Evolutionary conservation across 1,140 invertebrate species (phyloP), one percentile per base, ranked within the genome.

Genomic region (Pinna nobilis): DNA sequence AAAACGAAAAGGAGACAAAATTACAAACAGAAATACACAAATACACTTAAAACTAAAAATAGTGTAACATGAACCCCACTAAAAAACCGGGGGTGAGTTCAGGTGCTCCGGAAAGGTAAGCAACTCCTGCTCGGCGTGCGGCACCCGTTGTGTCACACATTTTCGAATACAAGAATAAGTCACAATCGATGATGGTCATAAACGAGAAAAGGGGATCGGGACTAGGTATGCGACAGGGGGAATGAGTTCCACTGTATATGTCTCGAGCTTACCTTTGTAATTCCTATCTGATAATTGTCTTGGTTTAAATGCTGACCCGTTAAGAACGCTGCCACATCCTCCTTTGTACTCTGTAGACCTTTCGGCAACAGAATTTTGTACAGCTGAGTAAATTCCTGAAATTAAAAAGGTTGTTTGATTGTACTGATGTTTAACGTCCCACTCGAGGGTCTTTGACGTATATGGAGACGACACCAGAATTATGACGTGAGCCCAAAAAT

Each of bases 91-190:
- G 83, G 97, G 95, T 84, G 96, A 94, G 89, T 99, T 97, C 33
- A 99, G 90, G 69, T 94, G 92, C 81, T 95, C 95, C 84, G 98
- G 97, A 47, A 98, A 87, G 86, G 96, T 94, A 75, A 96, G 92
- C 87, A 98, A 98, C 88, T 98, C 96, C n/a, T 94, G 94, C 87
- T 98, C 97, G 49, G 96, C 91, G 87, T 98, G 92, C 83, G 98
- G 98, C 44, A 98, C 94, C 91, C 91, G 73, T 28, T 77, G 33
- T 20, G 9, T 39, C 13, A 25, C 5, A 53, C 50, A 53, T 53
- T 7, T 18, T 4, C 50, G 32, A 51, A 3, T 18, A 20, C 49
- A n/a, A n/a, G n/a, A n/a, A n/a, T n/a, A n/a, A n/a, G n/a, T n/a
- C n/a, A n/a, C n/a, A n/a, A n/a, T n/a, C n/a, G n/a, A n/a, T n/a